A percentile compares a stretch with the other conserved stretches of the same genome.
phyloP scores from a whole-genome alignment of 2,797 vertebrate species.

The Betta splendens region DNA sequence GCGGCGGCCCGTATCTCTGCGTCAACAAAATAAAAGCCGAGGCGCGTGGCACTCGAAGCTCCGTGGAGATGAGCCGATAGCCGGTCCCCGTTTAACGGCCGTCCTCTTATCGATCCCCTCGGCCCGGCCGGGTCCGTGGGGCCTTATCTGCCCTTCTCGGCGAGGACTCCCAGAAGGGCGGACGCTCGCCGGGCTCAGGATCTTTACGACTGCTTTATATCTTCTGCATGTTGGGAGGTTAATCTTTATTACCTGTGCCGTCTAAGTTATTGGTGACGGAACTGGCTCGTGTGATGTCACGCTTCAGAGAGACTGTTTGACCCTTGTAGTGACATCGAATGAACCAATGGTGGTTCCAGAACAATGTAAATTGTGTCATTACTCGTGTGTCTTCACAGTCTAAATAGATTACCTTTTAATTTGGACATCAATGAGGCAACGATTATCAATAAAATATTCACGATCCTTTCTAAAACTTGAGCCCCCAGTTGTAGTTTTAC shows the following conservation, averaged over 20 bases:
- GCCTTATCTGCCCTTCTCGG: conserved; percentile 50
- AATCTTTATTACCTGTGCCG: conserved; percentile 59
- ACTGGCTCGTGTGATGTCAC: conserved; percentile 45
- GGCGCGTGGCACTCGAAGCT: conserved; percentile 63
- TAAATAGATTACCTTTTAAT: no score
- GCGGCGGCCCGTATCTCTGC: conserved; percentile 52
- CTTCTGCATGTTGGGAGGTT: conserved; percentile 38
- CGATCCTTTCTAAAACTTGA: no score
- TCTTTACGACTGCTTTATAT: conserved; percentile 52
- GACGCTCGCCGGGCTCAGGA: conserved; percentile 18
- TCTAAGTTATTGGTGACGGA: conserved; percentile 40
- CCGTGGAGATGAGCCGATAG: conserved; percentile 67
- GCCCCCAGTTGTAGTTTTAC: no score
- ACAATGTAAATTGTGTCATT: no score
- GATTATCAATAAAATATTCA: no score
- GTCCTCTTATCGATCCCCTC: conserved; percentile 52
- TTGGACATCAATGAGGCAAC: no score
- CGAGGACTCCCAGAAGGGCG: conserved; percentile 52
- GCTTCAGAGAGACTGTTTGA: conserved; percentile 39
- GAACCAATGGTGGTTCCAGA: no score
- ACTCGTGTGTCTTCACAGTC: no score
- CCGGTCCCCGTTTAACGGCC: conserved; percentile 50
- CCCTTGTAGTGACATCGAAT: not conserved
- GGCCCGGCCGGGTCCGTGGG: conserved; percentile 6
- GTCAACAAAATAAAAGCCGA: conserved; percentile 65